Base-by-base conservation (phyloP, 1,140 invertebrate genomes). In the Andrena cerasifolii region DNA sequence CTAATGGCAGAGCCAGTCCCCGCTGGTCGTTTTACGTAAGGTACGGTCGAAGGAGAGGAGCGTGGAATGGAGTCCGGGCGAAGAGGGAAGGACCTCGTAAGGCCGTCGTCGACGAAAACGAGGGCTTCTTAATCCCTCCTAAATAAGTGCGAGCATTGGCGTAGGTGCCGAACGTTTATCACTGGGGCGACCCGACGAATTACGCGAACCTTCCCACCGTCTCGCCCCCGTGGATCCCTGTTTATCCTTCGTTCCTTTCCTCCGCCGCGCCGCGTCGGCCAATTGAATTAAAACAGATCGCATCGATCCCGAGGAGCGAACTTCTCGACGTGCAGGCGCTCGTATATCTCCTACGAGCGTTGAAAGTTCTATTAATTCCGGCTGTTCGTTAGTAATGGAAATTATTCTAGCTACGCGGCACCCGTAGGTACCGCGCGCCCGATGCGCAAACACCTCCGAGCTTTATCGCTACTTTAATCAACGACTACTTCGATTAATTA, bases 201-300 rank as follows among this genome's bases (percentile, higher is more conserved):
- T 82, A 82, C 59, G 77, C 6, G 36, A 56, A 79, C 61, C 43
- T 68, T 40, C 61, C 40, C 40, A 78, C 45, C 53, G 21, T 43
- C 18, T n/a, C 24, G 10, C 28, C 31, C 7, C 21, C 21, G n/a
- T 12, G 5, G 21, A 24, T 21, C 28, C n/a, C 12, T 40, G 63
- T 47, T 76, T 59, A 68, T 45, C 61, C 59, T 18, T n/a, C 51
- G 40, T 36, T 28, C 24, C 66, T 33, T 76, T 76, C 26, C 24
- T 43, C 33, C 26, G n/a, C 26, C n/a, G 54, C 5, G 80, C 51
- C 45, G n/a, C n/a, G n/a, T 75, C 59, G 77, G 18, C 66, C 79
- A 54, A 84, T 84, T 81, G 79, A 80, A 85, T 84, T 78, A 85
- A 84, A 85, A 85, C 70, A 84, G 65, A 81, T 84, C 82, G 74